Percentiles rank a stretch among this genome's conserved stretches.
These are phyloP conservation scores for Morpho helenor DNA, from an alignment of 2,888 invertebrate species.

Conservation along the genomic window DNA sequence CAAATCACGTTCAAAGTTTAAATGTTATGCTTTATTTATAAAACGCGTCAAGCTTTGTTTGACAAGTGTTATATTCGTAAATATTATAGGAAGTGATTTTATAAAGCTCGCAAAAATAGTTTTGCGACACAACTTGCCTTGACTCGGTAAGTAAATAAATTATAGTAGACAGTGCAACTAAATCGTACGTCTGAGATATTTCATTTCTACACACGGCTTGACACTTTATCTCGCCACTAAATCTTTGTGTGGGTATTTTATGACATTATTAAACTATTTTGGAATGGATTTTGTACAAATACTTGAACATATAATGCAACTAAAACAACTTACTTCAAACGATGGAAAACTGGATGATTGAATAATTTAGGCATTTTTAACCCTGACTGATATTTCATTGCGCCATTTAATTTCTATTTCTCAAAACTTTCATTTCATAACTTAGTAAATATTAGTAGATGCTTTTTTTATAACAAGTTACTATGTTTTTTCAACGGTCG, in stretches of 20 bases:
- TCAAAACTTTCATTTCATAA: too few species aligned
- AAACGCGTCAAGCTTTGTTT: too few species aligned
- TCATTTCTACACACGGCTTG: slow-evolving; percentile 9
- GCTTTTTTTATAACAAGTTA: too few species aligned
- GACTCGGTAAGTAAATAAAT: slow-evolving; percentile 6
- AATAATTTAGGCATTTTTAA: too few species aligned
- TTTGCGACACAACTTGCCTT: slow-evolving; percentile 2
- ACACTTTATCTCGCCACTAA: slow-evolving; percentile 7
- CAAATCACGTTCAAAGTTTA: too few species aligned
- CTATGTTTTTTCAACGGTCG: too few species aligned
- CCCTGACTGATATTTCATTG: too few species aligned
- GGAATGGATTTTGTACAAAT: not conserved
- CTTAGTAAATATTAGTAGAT: too few species aligned
- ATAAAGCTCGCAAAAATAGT: not conserved
- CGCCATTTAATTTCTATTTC: too few species aligned
- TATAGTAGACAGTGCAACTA: slow-evolving; percentile 7
- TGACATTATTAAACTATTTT: slow-evolving; percentile 8
- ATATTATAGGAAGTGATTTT: not conserved
- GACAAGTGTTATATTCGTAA: not conserved
- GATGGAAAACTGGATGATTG: too few species aligned
- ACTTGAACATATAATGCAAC: not conserved
- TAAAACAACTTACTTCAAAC: too few species aligned
- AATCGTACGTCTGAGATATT: slow-evolving; percentile 6
- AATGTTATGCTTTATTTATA: too few species aligned
- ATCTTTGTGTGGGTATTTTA: slow-evolving; percentile 10